These are phyloP conservation scores for Coptotermes formosanus DNA, from an alignment of 1,140 invertebrate species.

Conservation along the genomic window DNA sequence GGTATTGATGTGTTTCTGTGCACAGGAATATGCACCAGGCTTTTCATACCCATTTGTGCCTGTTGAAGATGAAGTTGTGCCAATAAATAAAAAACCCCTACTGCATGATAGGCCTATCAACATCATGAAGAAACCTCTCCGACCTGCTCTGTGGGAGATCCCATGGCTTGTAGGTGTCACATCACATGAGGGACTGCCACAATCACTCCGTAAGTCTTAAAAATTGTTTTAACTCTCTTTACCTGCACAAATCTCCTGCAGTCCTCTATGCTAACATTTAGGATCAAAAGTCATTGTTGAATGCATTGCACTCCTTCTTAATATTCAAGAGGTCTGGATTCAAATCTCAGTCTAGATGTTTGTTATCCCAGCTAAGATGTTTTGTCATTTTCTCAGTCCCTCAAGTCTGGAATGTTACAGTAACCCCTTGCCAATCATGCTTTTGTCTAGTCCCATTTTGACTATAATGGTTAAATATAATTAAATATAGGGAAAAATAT, in stretches of 20 bases:
- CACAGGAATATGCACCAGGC: neutral
- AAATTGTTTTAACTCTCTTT: neutral
- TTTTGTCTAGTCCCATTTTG: too few species aligned
- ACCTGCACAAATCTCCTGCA: neutral
- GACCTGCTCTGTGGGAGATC: neutral
- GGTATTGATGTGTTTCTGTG: neutral
- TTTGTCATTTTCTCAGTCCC: too few species aligned
- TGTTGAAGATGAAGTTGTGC: slow-evolving; percentile 15
- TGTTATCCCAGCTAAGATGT: too few species aligned
- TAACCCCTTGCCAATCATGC: too few species aligned
- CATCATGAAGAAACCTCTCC: slow-evolving; percentile 20
- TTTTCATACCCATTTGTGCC: slow-evolving; percentile 25
- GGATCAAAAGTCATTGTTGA: too few species aligned
- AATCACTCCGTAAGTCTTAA: slow-evolving; percentile 30
- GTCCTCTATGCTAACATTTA: too few species aligned
- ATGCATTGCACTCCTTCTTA: too few species aligned
- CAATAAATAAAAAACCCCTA: neutral
- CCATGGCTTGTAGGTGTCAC: slow-evolving; percentile 33
- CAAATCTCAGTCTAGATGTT: too few species aligned
- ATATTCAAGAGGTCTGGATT: too few species aligned
- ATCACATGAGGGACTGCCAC: slow-evolving; percentile 31
- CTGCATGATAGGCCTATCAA: slow-evolving; percentile 22
- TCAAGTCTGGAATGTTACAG: too few species aligned
- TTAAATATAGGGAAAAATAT: too few species aligned
- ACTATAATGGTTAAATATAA: too few species aligned